Evolutionary conservation across 2,797 vertebrate genomes (phyloP).

Genomic region (Sebastes hubbsi): DNA sequence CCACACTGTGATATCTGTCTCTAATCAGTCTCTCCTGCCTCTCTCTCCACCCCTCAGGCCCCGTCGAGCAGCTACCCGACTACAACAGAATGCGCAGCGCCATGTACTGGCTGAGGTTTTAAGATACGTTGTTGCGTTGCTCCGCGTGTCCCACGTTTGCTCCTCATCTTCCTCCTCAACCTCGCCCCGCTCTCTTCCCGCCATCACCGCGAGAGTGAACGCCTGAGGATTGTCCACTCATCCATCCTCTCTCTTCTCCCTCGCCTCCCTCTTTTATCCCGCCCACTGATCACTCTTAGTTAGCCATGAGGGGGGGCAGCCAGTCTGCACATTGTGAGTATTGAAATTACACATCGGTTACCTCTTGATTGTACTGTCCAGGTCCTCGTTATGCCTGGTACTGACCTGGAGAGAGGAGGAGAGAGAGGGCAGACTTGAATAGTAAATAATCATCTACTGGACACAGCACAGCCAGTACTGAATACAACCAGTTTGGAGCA

Average conservation of each 20-base stretch:
- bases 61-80: slow-evolving; percentile 93
- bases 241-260: not conserved
- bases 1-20: not conserved
- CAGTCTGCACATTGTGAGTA: slow-evolving; percentile 4
- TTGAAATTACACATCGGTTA: slow-evolving; percentile 23
- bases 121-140: slow-evolving; percentile 55
- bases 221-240: slow-evolving; percentile 7
- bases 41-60: slow-evolving; percentile 82
- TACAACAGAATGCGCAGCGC: slow-evolving; percentile 96
- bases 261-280: not conserved
- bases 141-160: slow-evolving; percentile 29
- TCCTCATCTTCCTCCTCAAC: slow-evolving; percentile 12
- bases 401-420: slow-evolving; percentile 7
- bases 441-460: slow-evolving; percentile 23
- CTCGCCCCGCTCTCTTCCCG: not conserved
- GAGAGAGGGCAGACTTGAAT: slow-evolving; percentile 7
- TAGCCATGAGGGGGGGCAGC: slow-evolving; percentile 1
- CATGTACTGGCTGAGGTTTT: slow-evolving; percentile 98
- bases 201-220: slow-evolving; percentile 13
- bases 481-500: slow-evolving; percentile 46
- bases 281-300: slow-evolving; percentile 6
- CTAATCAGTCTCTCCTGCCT: slow-evolving; percentile 32
- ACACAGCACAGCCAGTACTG: slow-evolving; percentile 9
- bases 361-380: slow-evolving; percentile 23
- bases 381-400: slow-evolving; percentile 12